These are phyloP conservation scores for Sparidentex hasta DNA, from an alignment of 2,797 vertebrate genomes.

Conservation along the genomic window DNA sequence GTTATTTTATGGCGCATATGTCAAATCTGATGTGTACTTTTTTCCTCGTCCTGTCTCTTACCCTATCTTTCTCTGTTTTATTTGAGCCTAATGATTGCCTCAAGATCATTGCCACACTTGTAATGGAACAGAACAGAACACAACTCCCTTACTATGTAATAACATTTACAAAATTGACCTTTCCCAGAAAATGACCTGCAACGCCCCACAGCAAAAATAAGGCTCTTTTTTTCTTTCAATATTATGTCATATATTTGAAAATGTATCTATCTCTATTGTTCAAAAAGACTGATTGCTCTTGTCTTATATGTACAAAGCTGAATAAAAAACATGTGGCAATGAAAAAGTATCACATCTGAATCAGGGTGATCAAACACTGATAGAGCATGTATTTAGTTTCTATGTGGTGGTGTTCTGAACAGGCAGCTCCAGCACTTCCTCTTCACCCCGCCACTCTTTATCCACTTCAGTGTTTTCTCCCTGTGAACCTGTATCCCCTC, in stretches of 20 bases:
- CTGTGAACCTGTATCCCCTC: constrained; percentile 69
- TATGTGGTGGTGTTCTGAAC: constrained; percentile 17
- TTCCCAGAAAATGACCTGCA: constrained; percentile 45
- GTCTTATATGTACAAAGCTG: not conserved
- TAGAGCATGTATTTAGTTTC: constrained; percentile 16
- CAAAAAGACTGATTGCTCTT: constrained; percentile 9
- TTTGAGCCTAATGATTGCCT: constrained; percentile 63
- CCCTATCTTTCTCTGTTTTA: constrained; percentile 53
- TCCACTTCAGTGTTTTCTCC: constrained; percentile 68
- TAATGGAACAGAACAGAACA: constrained; percentile 42
- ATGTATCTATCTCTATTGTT: constrained; percentile 19
- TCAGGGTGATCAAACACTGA: constrained; percentile 8
- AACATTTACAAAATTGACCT: constrained; percentile 52
- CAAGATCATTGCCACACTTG: constrained; percentile 54
- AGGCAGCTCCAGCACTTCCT: constrained; percentile 29
- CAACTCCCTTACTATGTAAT: constrained; percentile 38
- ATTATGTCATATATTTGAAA: constrained; percentile 41
- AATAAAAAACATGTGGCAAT: not conserved
- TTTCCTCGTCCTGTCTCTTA: constrained; percentile 19
- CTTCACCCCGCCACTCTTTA: constrained; percentile 57
- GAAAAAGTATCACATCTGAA: not conserved
- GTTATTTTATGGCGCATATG: constrained; percentile 89
- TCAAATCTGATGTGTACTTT: constrained; percentile 82
- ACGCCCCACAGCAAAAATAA: constrained; percentile 29
- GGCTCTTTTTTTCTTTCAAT: constrained; percentile 7